Base-by-base conservation (phyloP, 1,140 invertebrate species). In the Xylocopa sonorina region DNA sequence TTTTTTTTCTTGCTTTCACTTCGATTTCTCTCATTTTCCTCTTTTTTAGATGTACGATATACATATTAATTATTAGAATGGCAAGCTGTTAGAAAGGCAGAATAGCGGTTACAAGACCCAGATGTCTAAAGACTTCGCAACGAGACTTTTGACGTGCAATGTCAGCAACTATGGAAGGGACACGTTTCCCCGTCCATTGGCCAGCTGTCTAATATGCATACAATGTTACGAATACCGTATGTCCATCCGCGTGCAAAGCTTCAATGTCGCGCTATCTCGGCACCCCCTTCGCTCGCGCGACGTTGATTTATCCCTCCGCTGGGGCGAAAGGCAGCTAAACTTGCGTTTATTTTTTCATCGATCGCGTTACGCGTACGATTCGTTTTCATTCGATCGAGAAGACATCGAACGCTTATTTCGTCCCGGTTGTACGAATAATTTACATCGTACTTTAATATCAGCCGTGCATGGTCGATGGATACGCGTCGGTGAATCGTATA, bases 151-250 rank as follows among this genome's bases (percentile, higher is more conserved):
- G 48, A 84, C 67, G 76, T 48, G 66, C 73, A 76, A 58, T 57
- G 58, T 38, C 77, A 29, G 48, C 72, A 53, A 79, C 67, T 62
- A 53, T 55, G 77, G 83, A 69, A 68, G 80, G 50, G n/a, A n/a
- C 34, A 82, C 73, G 80, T 88, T 75, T 71, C 57, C 51, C 85
- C 76, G 81, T 38, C 81, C 79, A 84, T 89, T 82, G 83, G 81
- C 90, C 90, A 91, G 88, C 89, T 91, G 90, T 89, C 85, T 78
- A 76, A 90, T 91, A 91, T 91, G 87, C 90, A 91, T 91, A 91
- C 90, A 91, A 91, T 91, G 89, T 91, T 81, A 87, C 86, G 85
- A 82, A 72, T 83, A 73, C 84, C 88, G 86, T 89, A 89, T 88
- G 89, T 87, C 84, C 81, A 71, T 87, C 73, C 80, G 80, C 69